Conservation (phyloP, 2,113 vertebrate species). For the Mionectes macconnelli region DNA sequence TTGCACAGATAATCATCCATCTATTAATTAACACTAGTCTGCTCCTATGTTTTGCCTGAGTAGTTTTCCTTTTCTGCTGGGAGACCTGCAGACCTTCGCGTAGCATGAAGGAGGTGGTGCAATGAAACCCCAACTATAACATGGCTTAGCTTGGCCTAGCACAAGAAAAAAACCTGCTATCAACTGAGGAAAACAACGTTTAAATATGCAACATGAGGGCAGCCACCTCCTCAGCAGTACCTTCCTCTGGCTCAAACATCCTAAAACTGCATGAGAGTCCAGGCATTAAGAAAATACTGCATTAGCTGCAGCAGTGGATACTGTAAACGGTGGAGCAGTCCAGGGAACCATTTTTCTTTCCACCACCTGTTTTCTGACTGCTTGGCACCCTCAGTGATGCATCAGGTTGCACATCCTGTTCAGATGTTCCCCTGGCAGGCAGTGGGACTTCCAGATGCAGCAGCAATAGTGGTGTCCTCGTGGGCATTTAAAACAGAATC, state of each 20-base stretch:
- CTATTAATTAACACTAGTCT: background rate
- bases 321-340: background rate
- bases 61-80: background rate
- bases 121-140: background rate
- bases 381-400: background rate
- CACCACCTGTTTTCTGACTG: background rate
- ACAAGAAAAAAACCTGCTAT: background rate
- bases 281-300: background rate
- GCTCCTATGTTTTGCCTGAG: background rate
- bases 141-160: background rate
- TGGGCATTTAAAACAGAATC: background rate
- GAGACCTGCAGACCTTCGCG: background rate
- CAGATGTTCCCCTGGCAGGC: background rate
- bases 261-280: background rate
- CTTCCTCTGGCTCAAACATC: background rate
- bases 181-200: background rate
- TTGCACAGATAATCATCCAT: background rate
- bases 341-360: background rate
- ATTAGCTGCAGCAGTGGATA: background rate
- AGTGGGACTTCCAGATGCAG: background rate
- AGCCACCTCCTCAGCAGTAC: background rate
- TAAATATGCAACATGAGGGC: background rate
- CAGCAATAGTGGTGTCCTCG: background rate
- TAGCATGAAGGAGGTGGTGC: background rate
- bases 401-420: rapidly evolving